Evolutionary conservation across 2,888 invertebrate genomes (phyloP).

Genomic region (Drosophila ustulata): DNA sequence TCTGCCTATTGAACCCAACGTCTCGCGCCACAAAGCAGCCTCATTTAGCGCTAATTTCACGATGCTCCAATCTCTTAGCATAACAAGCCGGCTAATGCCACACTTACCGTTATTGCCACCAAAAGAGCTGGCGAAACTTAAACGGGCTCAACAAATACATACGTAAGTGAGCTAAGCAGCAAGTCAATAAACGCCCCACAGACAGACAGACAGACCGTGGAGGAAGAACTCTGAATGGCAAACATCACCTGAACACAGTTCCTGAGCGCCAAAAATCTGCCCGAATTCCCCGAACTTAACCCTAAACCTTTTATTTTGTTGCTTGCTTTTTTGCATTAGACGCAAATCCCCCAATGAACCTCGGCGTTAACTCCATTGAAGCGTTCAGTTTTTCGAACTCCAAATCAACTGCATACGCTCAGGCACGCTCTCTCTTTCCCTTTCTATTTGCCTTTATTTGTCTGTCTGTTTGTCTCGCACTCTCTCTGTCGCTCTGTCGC

Average conservation of each 20-base stretch:
- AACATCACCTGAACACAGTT: constrained; percentile 66
- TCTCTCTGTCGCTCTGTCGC: neutral
- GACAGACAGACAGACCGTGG: constrained; percentile 14
- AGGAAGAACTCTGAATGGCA: constrained; percentile 13
- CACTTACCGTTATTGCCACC: constrained; percentile 69
- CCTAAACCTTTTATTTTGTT: constrained; percentile 52
- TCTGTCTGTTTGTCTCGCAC: neutral
- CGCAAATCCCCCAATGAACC: constrained; percentile 65
- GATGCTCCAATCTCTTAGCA: constrained; percentile 64
- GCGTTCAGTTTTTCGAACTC: constrained; percentile 62
- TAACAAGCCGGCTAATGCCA: constrained; percentile 70
- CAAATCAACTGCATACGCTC: constrained; percentile 70
- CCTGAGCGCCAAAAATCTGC: constrained; percentile 27
- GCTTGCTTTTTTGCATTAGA: constrained; percentile 26
- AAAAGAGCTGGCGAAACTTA: constrained; percentile 49
- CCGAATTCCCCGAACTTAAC: constrained; percentile 34
- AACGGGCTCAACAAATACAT: constrained; percentile 36
- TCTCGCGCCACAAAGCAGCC: constrained; percentile 71
- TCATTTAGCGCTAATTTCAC: constrained; percentile 77
- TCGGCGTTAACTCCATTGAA: constrained; percentile 65
- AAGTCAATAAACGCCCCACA: constrained; percentile 64
- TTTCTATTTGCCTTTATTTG: neutral
- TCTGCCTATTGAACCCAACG: constrained; percentile 60
- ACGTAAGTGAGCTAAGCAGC: constrained; percentile 54
- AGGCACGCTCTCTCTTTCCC: constrained; percentile 12